Conservation (phyloP, 2,113 vertebrate species). For the Antechinus flavipes region DNA sequence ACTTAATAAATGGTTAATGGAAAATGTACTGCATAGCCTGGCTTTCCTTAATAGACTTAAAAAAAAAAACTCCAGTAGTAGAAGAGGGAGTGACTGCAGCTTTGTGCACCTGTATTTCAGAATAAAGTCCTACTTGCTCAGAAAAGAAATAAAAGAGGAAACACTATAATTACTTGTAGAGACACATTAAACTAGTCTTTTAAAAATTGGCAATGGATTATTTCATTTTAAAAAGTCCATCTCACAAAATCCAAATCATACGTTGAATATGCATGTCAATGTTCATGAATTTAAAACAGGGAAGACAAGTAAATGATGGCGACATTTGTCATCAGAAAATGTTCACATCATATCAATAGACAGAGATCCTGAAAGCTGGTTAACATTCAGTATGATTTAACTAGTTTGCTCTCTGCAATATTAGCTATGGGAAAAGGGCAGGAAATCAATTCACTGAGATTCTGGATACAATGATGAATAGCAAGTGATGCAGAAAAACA, state of each 20-base stretch:
- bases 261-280: conserved; percentile 43
- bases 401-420: conserved; percentile 24
- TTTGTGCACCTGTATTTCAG: conserved; percentile 21
- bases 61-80: not conserved
- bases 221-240: conserved; percentile 68
- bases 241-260: conserved; percentile 49
- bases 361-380: conserved; percentile 51
- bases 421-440: conserved; percentile 20
- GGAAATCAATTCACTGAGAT: conserved; percentile 50
- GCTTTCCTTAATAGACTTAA: conserved; percentile 40
- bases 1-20: conserved; percentile 28
- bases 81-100: conserved; percentile 25
- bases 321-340: conserved; percentile 63
- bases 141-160: conserved; percentile 14
- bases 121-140: conserved; percentile 29
- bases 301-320: conserved; percentile 52
- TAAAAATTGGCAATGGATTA: conserved; percentile 56
- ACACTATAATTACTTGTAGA: conserved; percentile 62
- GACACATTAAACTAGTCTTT: conserved; percentile 36
- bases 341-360: conserved; percentile 2
- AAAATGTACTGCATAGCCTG: not conserved
- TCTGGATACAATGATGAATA: conserved; percentile 32
- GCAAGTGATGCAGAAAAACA: conserved; percentile 47
- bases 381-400: conserved; percentile 50
- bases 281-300: conserved; percentile 10